Percentiles rank a stretch among this genome's conserved stretches.
phyloP scores from a whole-genome alignment of 2,888 invertebrate species.

The Zaprionus obscuricornis region DNA sequence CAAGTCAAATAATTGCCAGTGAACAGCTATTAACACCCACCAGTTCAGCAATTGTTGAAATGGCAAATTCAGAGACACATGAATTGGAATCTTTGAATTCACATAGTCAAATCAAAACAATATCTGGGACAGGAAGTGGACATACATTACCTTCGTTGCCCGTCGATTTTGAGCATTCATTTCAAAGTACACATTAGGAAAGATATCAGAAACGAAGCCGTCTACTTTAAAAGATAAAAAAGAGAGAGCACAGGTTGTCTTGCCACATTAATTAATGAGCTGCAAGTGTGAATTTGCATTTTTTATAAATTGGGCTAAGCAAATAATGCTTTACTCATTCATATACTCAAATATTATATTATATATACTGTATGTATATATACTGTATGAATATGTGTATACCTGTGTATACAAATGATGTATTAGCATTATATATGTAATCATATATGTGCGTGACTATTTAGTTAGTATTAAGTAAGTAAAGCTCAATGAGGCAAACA shows the following conservation, averaged over 20 bases:
- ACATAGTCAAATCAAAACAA: conserved; percentile 82
- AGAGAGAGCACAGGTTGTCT: conserved; percentile 1
- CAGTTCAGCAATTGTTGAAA: conserved; percentile 82
- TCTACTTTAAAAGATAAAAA: conserved; percentile 36
- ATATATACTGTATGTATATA: neutral
- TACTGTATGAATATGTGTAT: conserved; percentile 41
- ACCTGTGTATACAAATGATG: conserved; percentile 30
- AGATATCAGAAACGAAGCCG: conserved; percentile 48
- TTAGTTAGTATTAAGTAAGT: conserved; percentile 44
- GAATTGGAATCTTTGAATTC: conserved; percentile 83
- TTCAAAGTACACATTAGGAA: conserved; percentile 53
- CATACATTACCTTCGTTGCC: conserved; percentile 65
- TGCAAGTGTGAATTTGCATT: conserved; percentile 38
- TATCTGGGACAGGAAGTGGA: conserved; percentile 78
- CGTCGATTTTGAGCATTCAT: conserved; percentile 79
- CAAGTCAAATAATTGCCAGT: conserved; percentile 81
- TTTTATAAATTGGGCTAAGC: conserved; percentile 23
- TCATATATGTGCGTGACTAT: conserved; percentile 20
- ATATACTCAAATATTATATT: too few relatives aligned
- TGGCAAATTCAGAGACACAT: conserved; percentile 83
- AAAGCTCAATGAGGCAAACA: conserved; percentile 5
- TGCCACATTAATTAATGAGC: neutral
- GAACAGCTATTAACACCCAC: conserved; percentile 83
- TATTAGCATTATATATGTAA: conserved; percentile 25
- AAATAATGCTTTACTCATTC: conserved; percentile 13